phyloP scores from a whole-genome alignment of 2,113 vertebrate species.

The Amphilophus citrinellus region DNA sequence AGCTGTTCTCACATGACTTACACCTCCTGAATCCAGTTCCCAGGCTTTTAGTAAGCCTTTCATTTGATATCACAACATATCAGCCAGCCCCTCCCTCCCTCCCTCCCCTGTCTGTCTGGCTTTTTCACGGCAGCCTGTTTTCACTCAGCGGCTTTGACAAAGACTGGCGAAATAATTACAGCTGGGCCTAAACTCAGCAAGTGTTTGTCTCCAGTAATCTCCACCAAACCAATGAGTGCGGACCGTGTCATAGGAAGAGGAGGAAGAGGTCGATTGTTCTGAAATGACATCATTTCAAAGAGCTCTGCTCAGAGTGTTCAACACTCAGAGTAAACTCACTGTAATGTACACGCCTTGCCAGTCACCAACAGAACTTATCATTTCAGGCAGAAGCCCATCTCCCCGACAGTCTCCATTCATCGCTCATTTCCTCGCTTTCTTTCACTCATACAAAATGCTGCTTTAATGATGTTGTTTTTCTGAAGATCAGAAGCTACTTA shows the following conservation, averaged over 20 bases:
- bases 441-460: neutral
- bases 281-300: slow-evolving; percentile 81
- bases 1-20: slow-evolving; percentile 62
- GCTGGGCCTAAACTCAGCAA: slow-evolving; percentile 62
- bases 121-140: slow-evolving; percentile 76
- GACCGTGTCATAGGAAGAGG: slow-evolving; percentile 79
- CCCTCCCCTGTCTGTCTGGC: slow-evolving; percentile 48
- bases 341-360: slow-evolving; percentile 27
- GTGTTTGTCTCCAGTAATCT: slow-evolving; percentile 73
- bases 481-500: slow-evolving; percentile 19
- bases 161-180: slow-evolving; percentile 81
- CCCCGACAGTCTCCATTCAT: slow-evolving; percentile 10
- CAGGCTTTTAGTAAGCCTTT: slow-evolving; percentile 74
- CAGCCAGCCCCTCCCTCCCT: slow-evolving; percentile 23
- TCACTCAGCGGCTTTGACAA: slow-evolving; percentile 76
- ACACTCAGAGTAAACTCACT: slow-evolving; percentile 27
- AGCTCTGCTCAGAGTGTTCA: slow-evolving; percentile 54
- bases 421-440: slow-evolving; percentile 4
- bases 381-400: slow-evolving; percentile 34
- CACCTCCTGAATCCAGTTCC: slow-evolving; percentile 72
- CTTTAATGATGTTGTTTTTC: slow-evolving; percentile 12
- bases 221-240: slow-evolving; percentile 50
- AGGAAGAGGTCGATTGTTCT: slow-evolving; percentile 83
- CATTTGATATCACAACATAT: slow-evolving; percentile 80
- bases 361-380: slow-evolving; percentile 49